Base-by-base conservation (phyloP, 2,797 vertebrate species). In the Hoplostethus mediterraneus region DNA sequence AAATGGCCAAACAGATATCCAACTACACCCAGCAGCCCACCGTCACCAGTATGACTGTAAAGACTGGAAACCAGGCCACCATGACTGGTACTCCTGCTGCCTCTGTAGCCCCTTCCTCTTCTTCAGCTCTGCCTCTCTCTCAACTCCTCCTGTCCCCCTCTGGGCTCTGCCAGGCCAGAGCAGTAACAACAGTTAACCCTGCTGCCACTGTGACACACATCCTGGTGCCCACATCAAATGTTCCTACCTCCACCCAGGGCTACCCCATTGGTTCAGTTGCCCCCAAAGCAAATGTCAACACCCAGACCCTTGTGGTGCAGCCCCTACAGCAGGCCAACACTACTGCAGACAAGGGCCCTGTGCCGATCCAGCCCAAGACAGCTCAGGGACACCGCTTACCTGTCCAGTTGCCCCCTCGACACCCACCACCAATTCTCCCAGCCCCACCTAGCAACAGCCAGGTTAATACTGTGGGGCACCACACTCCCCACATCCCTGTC, bases 271-370 rank as follows among this genome's bases (percentile, higher is more conserved):
- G 90, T 36, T 89, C 94, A 2, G 88, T 94, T 44, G 75, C 92
- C 16, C 63, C 91, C 31, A 95, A 95, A 80, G 71, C 94, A 21
- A 94, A 87, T 61, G 83, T 94, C 30, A 91, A 90, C 71, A 94
- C 97, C 25, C 98, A 99, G 90, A 99, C 98, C 42, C 93, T 99
- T 62, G 97, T 99, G 60, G 98, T 99, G 25, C 98, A 99, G 63
- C 98, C 98, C 0, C 78, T 99, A 33, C 98, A 98, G 71, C 97
- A 97, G 76, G 79, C 91, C 63, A 88, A 81, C 48, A 81, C 94
- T 21, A 90, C 90, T 61, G 70, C 90, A 12, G 87, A 95, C 21
- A 95, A 93, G 90, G 92, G 92, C 6, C 96, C 97, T 1, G 87
- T 98, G 67, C 96, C 97, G 52, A 97, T 99, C 77, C 98, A 98